A percentile compares a stretch with the other conserved stretches of the same genome.
phyloP scores from a whole-genome alignment of 2,888 invertebrate genomes.

The Steinernema hermaphroditum region DNA sequence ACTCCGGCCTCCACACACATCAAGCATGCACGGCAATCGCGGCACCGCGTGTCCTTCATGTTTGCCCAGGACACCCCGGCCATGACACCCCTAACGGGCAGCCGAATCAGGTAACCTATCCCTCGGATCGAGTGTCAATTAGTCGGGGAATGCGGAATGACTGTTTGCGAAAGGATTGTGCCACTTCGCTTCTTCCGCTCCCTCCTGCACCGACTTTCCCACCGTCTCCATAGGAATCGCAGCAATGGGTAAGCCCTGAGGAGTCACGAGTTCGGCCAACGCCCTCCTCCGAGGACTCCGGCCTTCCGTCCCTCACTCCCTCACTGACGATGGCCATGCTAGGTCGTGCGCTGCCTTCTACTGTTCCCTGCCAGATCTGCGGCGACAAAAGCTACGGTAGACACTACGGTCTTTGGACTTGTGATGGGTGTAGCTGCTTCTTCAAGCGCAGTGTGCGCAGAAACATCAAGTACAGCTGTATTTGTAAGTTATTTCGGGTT shows the following conservation, averaged over 20 bases:
- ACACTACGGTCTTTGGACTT: conserved; percentile 66
- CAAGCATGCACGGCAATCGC: too few species aligned
- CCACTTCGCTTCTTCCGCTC: too few species aligned
- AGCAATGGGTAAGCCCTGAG: conserved; percentile 16
- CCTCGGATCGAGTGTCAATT: conserved; percentile 26
- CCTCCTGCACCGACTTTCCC: conserved; percentile 16
- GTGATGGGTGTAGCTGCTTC: conserved; percentile 87
- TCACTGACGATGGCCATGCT: not conserved
- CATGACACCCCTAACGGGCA: not conserved
- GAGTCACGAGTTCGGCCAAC: not conserved
- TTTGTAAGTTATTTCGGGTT: conserved; percentile 72
- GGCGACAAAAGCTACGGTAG: conserved; percentile 48
- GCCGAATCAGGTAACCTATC: conserved; percentile 29
- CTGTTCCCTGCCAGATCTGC: conserved; percentile 44
- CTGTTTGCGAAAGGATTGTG: too few species aligned
- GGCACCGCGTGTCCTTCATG: too few species aligned
- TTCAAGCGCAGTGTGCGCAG: conserved; percentile 79
- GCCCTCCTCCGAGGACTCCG: not conserved
- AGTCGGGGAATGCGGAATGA: not conserved
- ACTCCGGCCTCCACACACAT: too few species aligned
- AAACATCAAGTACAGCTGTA: conserved; percentile 78
- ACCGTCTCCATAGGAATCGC: conserved; percentile 21
- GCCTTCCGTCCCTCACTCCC: not conserved
- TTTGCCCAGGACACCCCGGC: too few species aligned
- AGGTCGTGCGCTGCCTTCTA: conserved; percentile 39